phyloP scores from a whole-genome alignment of 2,113 vertebrate species.

The Chroicocephalus ridibundus region DNA sequence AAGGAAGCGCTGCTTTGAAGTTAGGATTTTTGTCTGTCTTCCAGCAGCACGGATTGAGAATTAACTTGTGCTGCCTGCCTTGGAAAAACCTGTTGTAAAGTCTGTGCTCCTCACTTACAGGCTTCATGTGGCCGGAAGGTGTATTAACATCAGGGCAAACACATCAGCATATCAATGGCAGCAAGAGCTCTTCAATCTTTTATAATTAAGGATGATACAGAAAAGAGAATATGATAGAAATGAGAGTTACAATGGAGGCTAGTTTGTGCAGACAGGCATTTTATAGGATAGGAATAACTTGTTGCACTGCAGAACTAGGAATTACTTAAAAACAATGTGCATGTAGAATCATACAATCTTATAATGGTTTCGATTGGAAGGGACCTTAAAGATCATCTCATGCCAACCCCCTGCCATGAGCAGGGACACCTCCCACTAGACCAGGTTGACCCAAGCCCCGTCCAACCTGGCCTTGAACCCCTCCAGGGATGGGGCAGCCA shows the following conservation, averaged over 20 bases:
- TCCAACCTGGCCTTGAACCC: not conserved
- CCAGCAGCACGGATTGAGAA: accelerated
- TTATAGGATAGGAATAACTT: accelerated
- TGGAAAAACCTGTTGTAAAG: not conserved
- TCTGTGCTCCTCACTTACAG: not conserved
- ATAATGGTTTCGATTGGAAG: not conserved
- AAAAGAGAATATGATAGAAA: not conserved
- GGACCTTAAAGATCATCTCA: not conserved
- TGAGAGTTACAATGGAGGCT: accelerated
- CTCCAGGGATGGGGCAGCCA: not conserved
- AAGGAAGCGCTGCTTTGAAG: not conserved
- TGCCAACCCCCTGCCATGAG: not conserved
- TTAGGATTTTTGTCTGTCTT: not conserved
- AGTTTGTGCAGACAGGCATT: accelerated
- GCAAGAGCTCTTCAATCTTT: not conserved
- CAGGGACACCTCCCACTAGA: not conserved
- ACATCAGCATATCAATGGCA: accelerated
- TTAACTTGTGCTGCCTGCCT: not conserved
- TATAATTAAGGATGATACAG: not conserved
- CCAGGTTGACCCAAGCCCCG: not conserved
- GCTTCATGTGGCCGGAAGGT: not conserved
- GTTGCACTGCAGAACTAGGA: not conserved
- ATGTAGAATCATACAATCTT: accelerated
- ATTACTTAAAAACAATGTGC: accelerated
- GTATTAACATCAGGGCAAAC: no score